Evolutionary conservation across 2,888 invertebrate genomes (phyloP).

Genomic region (Dinocampus coccinellae): DNA sequence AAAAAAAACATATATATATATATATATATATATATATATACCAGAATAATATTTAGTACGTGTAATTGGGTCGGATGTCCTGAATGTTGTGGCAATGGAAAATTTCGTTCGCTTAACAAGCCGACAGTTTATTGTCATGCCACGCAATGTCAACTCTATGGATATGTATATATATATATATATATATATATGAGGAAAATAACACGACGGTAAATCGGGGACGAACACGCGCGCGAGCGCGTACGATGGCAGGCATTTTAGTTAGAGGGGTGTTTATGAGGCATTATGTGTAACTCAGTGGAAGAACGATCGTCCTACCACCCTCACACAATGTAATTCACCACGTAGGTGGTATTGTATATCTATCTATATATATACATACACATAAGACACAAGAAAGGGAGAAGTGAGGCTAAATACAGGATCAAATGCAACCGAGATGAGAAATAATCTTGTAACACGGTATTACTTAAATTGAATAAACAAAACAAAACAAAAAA

Average conservation of each 20-base stretch:
- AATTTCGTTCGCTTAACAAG: conserved; percentile 54
- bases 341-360: conserved; percentile 2
- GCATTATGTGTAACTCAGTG: conserved; percentile 69
- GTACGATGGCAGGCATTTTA: conserved; percentile 65
- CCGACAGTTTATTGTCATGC: conserved; percentile 61
- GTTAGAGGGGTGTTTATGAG: conserved; percentile 66
- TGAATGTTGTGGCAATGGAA: background rate
- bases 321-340: background rate
- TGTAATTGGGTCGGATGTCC: conserved; percentile 8
- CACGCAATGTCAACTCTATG: conserved; percentile 37
- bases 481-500: background rate
- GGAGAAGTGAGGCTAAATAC: background rate
- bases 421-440: background rate
- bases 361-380: background rate
- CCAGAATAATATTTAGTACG: background rate
- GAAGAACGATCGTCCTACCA: conserved; percentile 62
- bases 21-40: background rate
- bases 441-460: background rate
- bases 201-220: conserved; percentile 54
- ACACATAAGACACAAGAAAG: too few relatives aligned
- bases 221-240: conserved; percentile 44
- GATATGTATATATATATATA: background rate
- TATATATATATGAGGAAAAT: background rate
- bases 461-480: background rate
- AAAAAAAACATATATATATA: background rate